Evolutionary conservation across 2,797 vertebrate species (phyloP), one percentile per base, ranked within the genome.

Genomic region (Lutra lutra): DNA sequence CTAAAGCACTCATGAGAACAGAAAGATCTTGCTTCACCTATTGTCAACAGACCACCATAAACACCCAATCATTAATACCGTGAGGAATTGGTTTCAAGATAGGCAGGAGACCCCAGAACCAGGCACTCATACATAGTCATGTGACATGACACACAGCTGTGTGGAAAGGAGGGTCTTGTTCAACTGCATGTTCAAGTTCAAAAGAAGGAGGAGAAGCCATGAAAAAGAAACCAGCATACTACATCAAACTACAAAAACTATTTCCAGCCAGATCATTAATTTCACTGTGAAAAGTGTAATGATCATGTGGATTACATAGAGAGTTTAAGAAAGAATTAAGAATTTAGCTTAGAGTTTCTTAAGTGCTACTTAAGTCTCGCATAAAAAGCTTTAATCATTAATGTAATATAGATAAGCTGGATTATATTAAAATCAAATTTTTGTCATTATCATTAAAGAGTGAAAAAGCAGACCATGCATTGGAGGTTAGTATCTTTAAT

Each of bases 111-210:
- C 14, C 13, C 7, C 40, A 43, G 48, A 66, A 56, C 4, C 23
- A n/a, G 43, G 29, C 20, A 8, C 2, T 2, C 2, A 1, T 2
- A 3, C 17, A 3, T 2, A 51, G 29, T 29, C 27, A 27, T 62
- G 27, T 62, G 27, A 29, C 60, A 14, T 62, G 8, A 14, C 27
- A 11, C 17, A 40, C 9, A 35, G 13, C 29, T 51, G n/a, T 23
- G 29, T 25, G 43, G 43, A 72, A 25, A 54, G 14, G 20, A 40
- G 7, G 10, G 5, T 64, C 56, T 73, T 73, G 38, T 80, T 40
- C 48, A 68, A 1, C 40, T 13, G 2, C 23, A 25, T 43, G 70
- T 43, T 43, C 38, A 14, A 73, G 32, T 23, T 86, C n/a, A 62
- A 51, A 40, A 18, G 68, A 15, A 51, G 48, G 38, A 40, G 38